Evolutionary conservation across 2,113 vertebrate genomes (phyloP).

Genomic region (Eira barbara): DNA sequence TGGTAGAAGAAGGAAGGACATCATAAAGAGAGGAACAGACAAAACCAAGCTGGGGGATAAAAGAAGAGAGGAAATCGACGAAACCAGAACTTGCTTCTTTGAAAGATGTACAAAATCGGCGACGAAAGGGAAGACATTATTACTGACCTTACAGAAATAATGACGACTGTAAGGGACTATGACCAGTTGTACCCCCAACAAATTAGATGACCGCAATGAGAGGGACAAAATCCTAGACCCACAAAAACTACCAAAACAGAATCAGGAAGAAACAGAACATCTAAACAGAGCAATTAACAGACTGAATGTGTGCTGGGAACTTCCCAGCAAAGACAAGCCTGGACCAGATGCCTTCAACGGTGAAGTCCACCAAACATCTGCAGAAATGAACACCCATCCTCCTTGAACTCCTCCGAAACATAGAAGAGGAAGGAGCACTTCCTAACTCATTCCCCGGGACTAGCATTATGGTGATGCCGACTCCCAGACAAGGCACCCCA

Average conservation of each 20-base stretch:
- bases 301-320: background rate
- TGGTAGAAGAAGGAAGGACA: background rate
- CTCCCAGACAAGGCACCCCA: background rate
- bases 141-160: background rate
- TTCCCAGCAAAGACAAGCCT: background rate
- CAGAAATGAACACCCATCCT: background rate
- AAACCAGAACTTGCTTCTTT: background rate
- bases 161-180: background rate
- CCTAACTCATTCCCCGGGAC: background rate
- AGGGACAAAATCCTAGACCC: background rate
- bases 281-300: background rate
- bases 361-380: background rate
- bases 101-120: background rate
- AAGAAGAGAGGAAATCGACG: background rate
- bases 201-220: background rate
- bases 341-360: background rate
- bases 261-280: background rate
- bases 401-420: background rate
- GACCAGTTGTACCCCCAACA: background rate
- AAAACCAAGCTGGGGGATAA: background rate
- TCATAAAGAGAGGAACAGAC: background rate
- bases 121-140: background rate
- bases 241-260: background rate
- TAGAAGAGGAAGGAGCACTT: background rate
- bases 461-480: background rate